A percentile compares a stretch with the other conserved stretches of the same genome.
Evolutionary conservation across 1,140 invertebrate species (phyloP).

Genomic region (Drepana arcuata): DNA sequence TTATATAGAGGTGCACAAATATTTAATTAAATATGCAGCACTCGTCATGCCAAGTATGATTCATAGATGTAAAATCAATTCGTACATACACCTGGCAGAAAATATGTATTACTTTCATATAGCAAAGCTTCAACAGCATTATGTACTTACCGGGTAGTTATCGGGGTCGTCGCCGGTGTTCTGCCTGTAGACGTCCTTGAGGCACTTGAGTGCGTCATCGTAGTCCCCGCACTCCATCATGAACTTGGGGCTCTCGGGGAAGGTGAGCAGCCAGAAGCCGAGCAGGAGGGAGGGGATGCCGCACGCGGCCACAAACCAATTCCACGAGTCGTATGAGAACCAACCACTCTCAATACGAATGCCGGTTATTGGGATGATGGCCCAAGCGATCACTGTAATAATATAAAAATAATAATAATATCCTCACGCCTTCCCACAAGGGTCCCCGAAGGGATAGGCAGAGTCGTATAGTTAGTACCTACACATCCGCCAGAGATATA

Average conservation of each 20-base stretch:
- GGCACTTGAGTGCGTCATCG: constrained; percentile 79
- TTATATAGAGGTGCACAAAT: no score
- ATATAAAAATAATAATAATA: no score
- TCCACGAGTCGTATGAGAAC: constrained; percentile 82
- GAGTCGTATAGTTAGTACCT: no score
- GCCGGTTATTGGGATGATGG: constrained; percentile 77
- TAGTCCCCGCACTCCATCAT: constrained; percentile 83
- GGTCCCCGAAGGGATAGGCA: no score
- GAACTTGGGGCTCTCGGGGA: constrained; percentile 91
- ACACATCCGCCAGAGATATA: no score
- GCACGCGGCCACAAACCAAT: constrained; percentile 81
- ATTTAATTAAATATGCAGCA: no score
- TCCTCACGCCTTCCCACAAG: no score
- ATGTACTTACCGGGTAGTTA: constrained; percentile 76
- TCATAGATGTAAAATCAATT: no score
- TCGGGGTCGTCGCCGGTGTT: constrained; percentile 79
- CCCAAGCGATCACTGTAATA: constrained; percentile 78
- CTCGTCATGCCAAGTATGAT: no score
- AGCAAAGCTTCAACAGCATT: no score
- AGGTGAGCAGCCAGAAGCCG: constrained; percentile 79
- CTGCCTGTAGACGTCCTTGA: constrained; percentile 78
- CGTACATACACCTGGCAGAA: no score
- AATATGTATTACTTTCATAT: no score
- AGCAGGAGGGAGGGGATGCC: constrained; percentile 76
- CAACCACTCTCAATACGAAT: constrained; percentile 70